Conservation (phyloP, 2,797 vertebrate genomes). For the Periparus ater region DNA sequence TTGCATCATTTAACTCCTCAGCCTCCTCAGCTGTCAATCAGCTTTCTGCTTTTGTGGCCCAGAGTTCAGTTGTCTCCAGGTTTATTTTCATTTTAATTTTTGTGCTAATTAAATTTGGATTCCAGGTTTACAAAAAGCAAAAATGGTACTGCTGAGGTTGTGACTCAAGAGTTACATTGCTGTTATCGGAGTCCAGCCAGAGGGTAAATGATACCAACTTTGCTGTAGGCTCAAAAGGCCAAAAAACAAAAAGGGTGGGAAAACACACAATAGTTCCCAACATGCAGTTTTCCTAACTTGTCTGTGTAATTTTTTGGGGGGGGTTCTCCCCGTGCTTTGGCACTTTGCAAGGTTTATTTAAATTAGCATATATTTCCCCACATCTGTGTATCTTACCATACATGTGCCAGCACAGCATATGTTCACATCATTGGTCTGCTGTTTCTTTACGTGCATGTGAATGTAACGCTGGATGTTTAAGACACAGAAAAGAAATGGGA, state of each 20-base stretch:
- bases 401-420: neutral
- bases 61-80: conserved; percentile 17
- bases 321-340: neutral
- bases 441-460: neutral
- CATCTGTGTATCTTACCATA: neutral
- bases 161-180: neutral
- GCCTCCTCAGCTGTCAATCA: conserved; percentile 13
- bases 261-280: neutral
- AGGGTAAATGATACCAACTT: neutral
- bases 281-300: neutral
- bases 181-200: neutral
- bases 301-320: neutral
- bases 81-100: conserved; percentile 54
- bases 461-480: neutral
- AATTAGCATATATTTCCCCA: neutral
- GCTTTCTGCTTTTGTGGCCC: conserved; percentile 1
- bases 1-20: neutral
- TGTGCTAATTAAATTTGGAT: conserved; percentile 53
- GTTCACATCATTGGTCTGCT: neutral
- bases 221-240: neutral
- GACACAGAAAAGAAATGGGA: neutral
- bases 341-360: neutral
- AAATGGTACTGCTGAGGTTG: neutral
- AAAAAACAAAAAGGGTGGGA: neutral
- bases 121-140: conserved; percentile 21